A percentile compares a stretch with the other conserved stretches of the same genome.
phyloP scores from a whole-genome alignment of 2,113 vertebrate genomes.

The Channa argus region DNA sequence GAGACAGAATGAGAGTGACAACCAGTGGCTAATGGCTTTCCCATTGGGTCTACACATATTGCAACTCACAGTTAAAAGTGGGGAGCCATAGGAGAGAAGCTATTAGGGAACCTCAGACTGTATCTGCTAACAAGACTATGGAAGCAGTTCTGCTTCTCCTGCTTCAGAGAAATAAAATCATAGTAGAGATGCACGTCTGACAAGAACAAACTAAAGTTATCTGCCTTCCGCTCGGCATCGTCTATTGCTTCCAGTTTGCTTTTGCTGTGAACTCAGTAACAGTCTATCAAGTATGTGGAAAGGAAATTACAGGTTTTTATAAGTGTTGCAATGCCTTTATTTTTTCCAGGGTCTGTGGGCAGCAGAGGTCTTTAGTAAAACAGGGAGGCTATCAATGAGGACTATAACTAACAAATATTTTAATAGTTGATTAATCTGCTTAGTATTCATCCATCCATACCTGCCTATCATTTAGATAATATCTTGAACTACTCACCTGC shows the following conservation, averaged over 20 bases:
- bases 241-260: not conserved
- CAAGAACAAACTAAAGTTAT: not conserved
- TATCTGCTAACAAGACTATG: constrained; percentile 36
- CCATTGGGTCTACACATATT: constrained; percentile 51
- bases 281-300: not conserved
- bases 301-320: not conserved
- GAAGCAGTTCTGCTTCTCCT: not conserved
- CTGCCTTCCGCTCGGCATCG: not conserved
- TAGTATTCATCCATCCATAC: not conserved
- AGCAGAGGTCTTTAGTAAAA: not conserved
- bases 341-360: not conserved
- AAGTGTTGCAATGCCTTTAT: not conserved
- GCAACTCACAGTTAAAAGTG: constrained; percentile 42
- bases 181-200: not conserved
- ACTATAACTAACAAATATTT: not conserved
- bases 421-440: not conserved
- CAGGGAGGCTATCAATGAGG: not conserved
- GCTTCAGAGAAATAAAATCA: constrained; percentile 4
- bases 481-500: no score
- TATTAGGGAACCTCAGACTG: constrained; percentile 40
- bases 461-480: no score
- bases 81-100: constrained; percentile 36
- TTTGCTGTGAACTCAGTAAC: constrained; percentile 1
- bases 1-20: constrained; percentile 32
- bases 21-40: constrained; percentile 62